Conservation (phyloP, 2,888 invertebrate species). For the Leptinotarsa haldemani region DNA sequence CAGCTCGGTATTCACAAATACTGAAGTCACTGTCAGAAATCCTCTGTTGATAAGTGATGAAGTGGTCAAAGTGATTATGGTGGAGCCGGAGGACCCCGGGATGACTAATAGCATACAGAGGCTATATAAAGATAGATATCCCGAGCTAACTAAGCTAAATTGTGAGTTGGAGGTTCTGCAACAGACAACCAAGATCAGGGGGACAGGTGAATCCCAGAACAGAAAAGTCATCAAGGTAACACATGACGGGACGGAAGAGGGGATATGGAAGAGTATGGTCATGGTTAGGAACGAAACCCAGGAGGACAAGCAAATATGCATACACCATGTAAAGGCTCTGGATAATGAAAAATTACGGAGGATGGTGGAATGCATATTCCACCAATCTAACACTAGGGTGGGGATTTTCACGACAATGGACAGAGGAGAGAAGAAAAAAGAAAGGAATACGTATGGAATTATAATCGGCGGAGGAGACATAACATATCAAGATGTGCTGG, state of each 20-base stretch:
- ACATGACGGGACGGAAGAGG: slow-evolving; percentile 14
- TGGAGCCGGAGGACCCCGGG: neutral
- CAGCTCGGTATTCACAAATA: slow-evolving; percentile 11
- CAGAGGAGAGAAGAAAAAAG: neutral
- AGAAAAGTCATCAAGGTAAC: slow-evolving; percentile 21
- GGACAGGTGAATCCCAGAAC: neutral
- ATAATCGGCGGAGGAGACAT: neutral
- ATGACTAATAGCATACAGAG: slow-evolving; percentile 16
- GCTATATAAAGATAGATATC: slow-evolving; percentile 1
- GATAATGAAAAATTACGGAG: neutral
- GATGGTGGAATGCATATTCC: slow-evolving; percentile 17
- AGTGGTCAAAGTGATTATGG: slow-evolving; percentile 18
- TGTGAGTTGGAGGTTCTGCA: slow-evolving; percentile 26
- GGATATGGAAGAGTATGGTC: slow-evolving; percentile 3
- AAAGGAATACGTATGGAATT: slow-evolving; percentile 19
- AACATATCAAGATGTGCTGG: neutral
- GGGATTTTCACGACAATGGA: neutral
- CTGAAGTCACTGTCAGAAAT: slow-evolving; percentile 12
- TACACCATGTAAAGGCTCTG: slow-evolving; percentile 12
- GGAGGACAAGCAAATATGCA: slow-evolving; percentile 4
- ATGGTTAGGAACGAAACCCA: neutral
- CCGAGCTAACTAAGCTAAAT: neutral
- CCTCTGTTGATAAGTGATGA: slow-evolving; percentile 9
- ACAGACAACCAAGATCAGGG: slow-evolving; percentile 22
- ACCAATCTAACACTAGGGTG: slow-evolving; percentile 10